Evolutionary conservation across 2,797 vertebrate species (phyloP).

Genomic region (Cossypha niveicapilla): DNA sequence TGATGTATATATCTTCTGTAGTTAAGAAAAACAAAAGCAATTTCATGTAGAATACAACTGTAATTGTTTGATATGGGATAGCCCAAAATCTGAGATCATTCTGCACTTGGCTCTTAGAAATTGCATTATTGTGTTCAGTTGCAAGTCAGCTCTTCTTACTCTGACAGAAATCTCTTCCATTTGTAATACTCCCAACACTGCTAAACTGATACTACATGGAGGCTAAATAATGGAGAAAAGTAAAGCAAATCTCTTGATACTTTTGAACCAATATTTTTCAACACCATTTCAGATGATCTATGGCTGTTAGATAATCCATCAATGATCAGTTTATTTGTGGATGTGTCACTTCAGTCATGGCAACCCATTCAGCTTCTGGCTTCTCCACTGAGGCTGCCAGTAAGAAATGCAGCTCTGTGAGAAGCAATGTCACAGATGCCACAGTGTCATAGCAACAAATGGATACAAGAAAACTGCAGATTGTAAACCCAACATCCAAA

Average conservation of each 20-base stretch:
- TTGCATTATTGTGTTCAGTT: background rate
- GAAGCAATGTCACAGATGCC: background rate
- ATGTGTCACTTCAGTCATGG: background rate
- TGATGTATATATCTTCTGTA: background rate
- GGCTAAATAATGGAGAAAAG: background rate
- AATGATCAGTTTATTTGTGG: background rate
- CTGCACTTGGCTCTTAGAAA: background rate
- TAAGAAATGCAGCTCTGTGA: background rate
- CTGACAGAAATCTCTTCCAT: background rate
- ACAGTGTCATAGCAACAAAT: background rate
- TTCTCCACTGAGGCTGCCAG: background rate
- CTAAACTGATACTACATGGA: background rate
- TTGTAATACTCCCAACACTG: background rate
- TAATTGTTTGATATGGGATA: background rate
- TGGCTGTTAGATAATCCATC: background rate
- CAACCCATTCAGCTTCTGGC: background rate
- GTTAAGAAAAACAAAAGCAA: constrained; percentile 1
- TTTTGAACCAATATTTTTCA: background rate
- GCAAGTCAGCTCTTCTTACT: background rate
- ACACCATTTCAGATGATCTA: background rate
- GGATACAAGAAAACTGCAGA: background rate
- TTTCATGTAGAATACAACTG: background rate
- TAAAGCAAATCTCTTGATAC: background rate
- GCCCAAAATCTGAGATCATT: background rate
- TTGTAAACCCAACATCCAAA: background rate